Base-by-base conservation (phyloP, 2,797 vertebrate species). In the Micrastur ruficollis region DNA sequence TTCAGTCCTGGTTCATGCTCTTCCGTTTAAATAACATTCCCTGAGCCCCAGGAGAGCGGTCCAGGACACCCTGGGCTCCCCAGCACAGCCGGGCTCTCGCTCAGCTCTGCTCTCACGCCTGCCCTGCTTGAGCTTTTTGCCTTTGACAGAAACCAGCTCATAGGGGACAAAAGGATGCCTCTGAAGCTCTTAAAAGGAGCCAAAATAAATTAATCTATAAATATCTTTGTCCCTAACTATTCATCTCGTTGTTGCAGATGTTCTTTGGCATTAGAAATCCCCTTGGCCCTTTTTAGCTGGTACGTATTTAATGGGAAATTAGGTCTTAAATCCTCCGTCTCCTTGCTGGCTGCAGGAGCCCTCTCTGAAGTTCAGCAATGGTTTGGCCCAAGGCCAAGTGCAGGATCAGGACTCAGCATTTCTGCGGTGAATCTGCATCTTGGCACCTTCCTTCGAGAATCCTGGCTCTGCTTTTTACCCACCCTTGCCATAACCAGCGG, bases 361-460 rank as follows among this genome's bases (percentile, higher is more conserved):
- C 56, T n/a, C 50, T 11, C 34, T 1, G 71, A 72, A 66, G 31
- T 25, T 13, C 27, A 50, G 75, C 56, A n/a, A 27, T 40, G 58
- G 21, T 40, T 52, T 82, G 82, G 78, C n/a, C 53, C 9, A 2
- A 5, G 40, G 74, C 86, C 80, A 38, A 46, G 14, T 0, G 17
- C 38, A 10, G 59, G 58, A 29, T 6, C 16, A n/a, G 81, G 38
- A 34, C 49, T 36, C 59, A 3, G 42, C 18, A 2, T n/a, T 79
- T 19, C 73, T 10, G 11, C 1, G 0, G 32, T 5, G 71, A 23
- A 31, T 12, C n/a, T 2, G 7, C 16, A 56, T 0, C 4, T 16
- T 20, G 27, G 84, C 38, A 34, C 42, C 53, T 27, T 47, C 58
- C 47, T 11, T 23, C 11, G 52, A 59, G 56, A 44, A n/a, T 13